A percentile compares a stretch with the other conserved stretches of the same genome.
Conservation (phyloP, 2,113 vertebrate species). For the Rhinolophus sinicus region DNA sequence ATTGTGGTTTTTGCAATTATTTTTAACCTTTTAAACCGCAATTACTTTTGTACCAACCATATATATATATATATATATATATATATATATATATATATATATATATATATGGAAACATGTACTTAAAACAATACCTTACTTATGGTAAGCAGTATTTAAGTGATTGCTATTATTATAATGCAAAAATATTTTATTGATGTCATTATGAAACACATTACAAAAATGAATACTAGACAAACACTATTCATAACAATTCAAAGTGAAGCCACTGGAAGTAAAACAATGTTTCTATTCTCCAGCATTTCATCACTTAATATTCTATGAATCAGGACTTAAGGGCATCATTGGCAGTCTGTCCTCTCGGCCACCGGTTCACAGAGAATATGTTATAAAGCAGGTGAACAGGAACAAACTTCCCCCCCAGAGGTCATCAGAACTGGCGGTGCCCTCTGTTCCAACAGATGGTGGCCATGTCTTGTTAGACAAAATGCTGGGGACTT, state of each 20-base stretch:
- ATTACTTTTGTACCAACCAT: too few relatives aligned
- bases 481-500: neutral
- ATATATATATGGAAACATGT: neutral
- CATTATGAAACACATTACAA: neutral
- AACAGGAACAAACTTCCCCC: neutral
- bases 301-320: neutral
- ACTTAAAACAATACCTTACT: neutral
- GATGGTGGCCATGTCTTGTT: neutral
- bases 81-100: neutral
- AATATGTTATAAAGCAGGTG: neutral
- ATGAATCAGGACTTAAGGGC: accelerated
- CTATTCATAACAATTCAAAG: neutral
- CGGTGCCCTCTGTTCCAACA: accelerated
- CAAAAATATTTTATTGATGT: neutral
- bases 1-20: too few relatives aligned
- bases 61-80: neutral
- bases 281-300: neutral
- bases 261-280: neutral
- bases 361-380: accelerated
- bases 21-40: too few relatives aligned
- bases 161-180: neutral
- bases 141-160: neutral
- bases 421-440: neutral
- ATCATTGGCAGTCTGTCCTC: accelerated
- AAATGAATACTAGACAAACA: neutral